A percentile compares a stretch with the other conserved stretches of the same genome.
Conservation (phyloP, 2,888 invertebrate species). For the Alentia gelatinosa region DNA sequence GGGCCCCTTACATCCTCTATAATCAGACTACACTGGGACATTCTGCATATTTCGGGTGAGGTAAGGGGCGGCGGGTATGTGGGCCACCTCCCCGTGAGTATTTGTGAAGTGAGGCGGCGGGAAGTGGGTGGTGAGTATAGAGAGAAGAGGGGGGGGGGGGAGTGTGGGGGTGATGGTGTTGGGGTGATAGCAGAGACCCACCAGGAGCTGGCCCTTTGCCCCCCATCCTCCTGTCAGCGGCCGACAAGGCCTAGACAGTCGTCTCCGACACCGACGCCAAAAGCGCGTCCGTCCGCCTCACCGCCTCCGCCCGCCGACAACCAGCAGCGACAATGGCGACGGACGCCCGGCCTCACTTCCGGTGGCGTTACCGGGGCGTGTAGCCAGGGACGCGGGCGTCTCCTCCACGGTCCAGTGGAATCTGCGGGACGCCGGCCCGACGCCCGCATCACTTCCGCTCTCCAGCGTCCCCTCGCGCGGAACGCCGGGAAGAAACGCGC, state of each 20-base stretch:
- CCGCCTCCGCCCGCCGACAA: neutral
- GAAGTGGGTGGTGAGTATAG: neutral
- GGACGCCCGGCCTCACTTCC: neutral
- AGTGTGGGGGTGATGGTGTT: neutral
- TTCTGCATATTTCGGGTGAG: too few relatives aligned
- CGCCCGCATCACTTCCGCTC: neutral
- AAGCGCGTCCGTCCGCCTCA: neutral
- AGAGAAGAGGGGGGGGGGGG: neutral
- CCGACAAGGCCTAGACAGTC: neutral
- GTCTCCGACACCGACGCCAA: neutral
- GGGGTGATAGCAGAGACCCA: neutral
- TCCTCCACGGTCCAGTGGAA: neutral
- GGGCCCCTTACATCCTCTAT: too few relatives aligned
- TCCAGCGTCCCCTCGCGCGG: neutral
- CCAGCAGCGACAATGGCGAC: neutral
- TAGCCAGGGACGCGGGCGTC: neutral
- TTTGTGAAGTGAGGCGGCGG: neutral
- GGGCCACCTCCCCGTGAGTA: neutral
- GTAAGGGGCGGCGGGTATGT: too few relatives aligned
- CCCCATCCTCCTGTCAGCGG: neutral
- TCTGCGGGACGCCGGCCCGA: neutral
- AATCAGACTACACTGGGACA: too few relatives aligned
- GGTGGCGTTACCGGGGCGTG: neutral
- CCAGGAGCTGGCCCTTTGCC: neutral
- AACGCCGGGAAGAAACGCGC: neutral